Conservation (phyloP, 2,888 invertebrate genomes). For the Oscheius sp. region DNA sequence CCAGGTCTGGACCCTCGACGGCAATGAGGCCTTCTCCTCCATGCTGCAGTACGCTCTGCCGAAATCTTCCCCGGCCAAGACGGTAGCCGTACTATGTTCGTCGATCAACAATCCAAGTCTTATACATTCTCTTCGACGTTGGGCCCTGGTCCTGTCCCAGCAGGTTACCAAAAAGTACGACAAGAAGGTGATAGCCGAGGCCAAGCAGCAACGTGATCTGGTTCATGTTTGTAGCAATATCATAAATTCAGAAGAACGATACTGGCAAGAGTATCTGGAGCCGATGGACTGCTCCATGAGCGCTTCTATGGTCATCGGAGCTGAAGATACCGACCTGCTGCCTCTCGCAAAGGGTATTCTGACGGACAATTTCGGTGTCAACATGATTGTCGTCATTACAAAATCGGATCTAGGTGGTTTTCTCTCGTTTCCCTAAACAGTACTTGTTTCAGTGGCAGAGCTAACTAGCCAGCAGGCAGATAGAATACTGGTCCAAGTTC, state of each 20-base stretch:
- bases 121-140: conserved; percentile 63
- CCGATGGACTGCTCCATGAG: conserved; percentile 64
- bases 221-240: not conserved
- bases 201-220: conserved; percentile 60
- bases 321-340: conserved; percentile 57
- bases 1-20: conserved; percentile 65
- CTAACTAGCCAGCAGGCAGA: conserved; percentile 60
- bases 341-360: conserved; percentile 66
- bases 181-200: conserved; percentile 57
- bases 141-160: conserved; percentile 62
- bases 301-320: conserved; percentile 51
- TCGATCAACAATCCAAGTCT: conserved; percentile 67
- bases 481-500: conserved; percentile 65
- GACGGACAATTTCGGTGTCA: conserved; percentile 66
- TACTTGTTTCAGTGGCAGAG: conserved; percentile 35
- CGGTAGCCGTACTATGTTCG: conserved; percentile 62
- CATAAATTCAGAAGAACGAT: conserved; percentile 59
- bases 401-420: conserved; percentile 64
- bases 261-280: conserved; percentile 73
- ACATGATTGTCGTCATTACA: conserved; percentile 68
- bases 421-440: not conserved
- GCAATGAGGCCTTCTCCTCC: conserved; percentile 60
- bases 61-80: conserved; percentile 53
- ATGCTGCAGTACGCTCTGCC: conserved; percentile 65
- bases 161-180: conserved; percentile 61